Evolutionary conservation across 2,113 vertebrate genomes (phyloP).

Genomic region (Scalopus aquaticus): DNA sequence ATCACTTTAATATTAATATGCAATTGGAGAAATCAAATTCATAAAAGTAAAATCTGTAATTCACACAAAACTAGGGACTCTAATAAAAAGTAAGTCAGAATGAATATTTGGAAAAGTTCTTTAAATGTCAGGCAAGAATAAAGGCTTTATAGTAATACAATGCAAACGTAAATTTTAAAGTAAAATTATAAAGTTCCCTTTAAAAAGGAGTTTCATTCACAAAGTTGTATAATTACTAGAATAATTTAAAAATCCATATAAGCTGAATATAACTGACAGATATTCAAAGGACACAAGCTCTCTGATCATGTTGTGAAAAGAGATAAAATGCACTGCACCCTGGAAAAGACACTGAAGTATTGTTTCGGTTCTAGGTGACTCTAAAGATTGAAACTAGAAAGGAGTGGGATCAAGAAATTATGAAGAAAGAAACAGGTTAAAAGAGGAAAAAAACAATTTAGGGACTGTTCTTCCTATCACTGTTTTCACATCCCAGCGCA

Average conservation of each 20-base stretch:
- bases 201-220: not conserved
- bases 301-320: not conserved
- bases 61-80: not conserved
- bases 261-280: not conserved
- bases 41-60: not conserved
- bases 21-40: not conserved
- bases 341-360: not conserved
- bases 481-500: not conserved
- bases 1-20: slow-evolving; percentile 11
- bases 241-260: not conserved
- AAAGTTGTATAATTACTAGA: not conserved
- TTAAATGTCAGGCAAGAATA: slow-evolving; percentile 14
- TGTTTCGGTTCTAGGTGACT: not conserved
- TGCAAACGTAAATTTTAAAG: not conserved
- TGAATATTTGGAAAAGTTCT: slow-evolving; percentile 23
- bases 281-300: not conserved
- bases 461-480: not conserved
- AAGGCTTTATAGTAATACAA: not conserved
- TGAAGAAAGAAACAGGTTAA: not conserved
- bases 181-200: not conserved
- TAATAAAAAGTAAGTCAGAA: not conserved
- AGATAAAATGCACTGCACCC: not conserved
- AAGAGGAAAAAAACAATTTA: not conserved
- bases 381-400: not conserved
- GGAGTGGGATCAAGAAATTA: not conserved